phyloP scores from a whole-genome alignment of 2,113 vertebrate genomes.

The Odocoileus hemionus region DNA sequence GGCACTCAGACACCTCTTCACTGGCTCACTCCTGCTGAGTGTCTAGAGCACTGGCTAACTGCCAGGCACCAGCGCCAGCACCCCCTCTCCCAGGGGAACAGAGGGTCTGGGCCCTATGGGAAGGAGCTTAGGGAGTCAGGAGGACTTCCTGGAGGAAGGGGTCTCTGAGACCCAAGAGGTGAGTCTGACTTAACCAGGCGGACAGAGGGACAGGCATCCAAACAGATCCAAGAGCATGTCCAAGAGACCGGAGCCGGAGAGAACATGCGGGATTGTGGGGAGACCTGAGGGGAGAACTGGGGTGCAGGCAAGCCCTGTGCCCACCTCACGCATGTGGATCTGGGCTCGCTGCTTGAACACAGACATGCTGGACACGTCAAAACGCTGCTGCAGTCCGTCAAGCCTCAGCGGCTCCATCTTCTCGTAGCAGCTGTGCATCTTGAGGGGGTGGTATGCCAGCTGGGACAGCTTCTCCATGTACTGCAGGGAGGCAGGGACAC shows the following conservation, averaged over 20 bases:
- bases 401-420: constrained; percentile 93
- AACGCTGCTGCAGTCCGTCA: constrained; percentile 95
- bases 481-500: constrained; percentile 71
- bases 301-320: neutral
- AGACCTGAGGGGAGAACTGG: no score
- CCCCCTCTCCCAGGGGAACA: neutral
- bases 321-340: constrained; percentile 97
- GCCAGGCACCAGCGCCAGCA: no score
- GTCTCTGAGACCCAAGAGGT: neutral
- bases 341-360: constrained; percentile 96
- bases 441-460: constrained; percentile 95
- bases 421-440: constrained; percentile 97
- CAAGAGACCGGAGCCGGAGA: neutral
- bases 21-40: neutral
- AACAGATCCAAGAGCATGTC: neutral
- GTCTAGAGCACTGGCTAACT: neutral
- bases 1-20: fast-evolving
- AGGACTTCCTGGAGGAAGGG: neutral
- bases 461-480: constrained; percentile 95
- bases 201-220: neutral
- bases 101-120: neutral
- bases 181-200: neutral
- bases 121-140: neutral
- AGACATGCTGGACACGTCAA: constrained; percentile 89
- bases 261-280: neutral